A percentile compares a stretch with the other conserved stretches of the same genome.
Conservation (phyloP, 2,888 invertebrate genomes). For the Drosophila paranaensis region DNA sequence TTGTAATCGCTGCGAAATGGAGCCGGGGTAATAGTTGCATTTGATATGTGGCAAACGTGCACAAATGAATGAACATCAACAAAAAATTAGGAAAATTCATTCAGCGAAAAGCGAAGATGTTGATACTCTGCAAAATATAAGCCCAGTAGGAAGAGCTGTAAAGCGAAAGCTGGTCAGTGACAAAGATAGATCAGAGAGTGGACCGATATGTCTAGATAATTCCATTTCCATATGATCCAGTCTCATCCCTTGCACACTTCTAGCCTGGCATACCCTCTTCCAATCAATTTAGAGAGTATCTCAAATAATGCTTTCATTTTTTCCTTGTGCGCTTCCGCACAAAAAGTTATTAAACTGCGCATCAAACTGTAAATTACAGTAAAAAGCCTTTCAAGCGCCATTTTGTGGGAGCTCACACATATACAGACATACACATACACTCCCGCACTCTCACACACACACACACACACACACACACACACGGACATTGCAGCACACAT, state of each 20-base stretch:
- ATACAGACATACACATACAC: too few species aligned
- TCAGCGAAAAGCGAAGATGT: rapidly evolving
- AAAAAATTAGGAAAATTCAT: background rate
- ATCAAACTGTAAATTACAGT: slow-evolving; percentile 40
- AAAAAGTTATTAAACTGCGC: slow-evolving; percentile 30
- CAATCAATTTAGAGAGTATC: background rate
- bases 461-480: background rate
- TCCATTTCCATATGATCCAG: too few species aligned
- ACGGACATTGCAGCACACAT: background rate
- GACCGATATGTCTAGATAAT: background rate
- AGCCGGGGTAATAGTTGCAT: slow-evolving; percentile 20
- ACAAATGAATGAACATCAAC: slow-evolving; percentile 8
- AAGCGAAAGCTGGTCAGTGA: too few species aligned
- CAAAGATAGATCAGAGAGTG: too few species aligned
- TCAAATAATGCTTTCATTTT: slow-evolving; percentile 11
- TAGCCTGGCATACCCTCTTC: background rate
- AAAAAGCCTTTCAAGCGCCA: slow-evolving; percentile 24
- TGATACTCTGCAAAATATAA: slow-evolving; percentile 17
- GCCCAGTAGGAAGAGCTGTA: background rate
- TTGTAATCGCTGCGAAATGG: slow-evolving; percentile 7
- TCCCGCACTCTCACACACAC: background rate
- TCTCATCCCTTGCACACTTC: too few species aligned
- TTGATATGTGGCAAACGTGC: slow-evolving; percentile 34
- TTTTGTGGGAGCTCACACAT: slow-evolving; percentile 11
- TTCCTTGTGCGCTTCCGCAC: slow-evolving; percentile 3